A percentile compares a stretch with the other conserved stretches of the same genome.
phyloP scores from a whole-genome alignment of 2,888 invertebrate genomes.

The Drosophila parthenogenetica region DNA sequence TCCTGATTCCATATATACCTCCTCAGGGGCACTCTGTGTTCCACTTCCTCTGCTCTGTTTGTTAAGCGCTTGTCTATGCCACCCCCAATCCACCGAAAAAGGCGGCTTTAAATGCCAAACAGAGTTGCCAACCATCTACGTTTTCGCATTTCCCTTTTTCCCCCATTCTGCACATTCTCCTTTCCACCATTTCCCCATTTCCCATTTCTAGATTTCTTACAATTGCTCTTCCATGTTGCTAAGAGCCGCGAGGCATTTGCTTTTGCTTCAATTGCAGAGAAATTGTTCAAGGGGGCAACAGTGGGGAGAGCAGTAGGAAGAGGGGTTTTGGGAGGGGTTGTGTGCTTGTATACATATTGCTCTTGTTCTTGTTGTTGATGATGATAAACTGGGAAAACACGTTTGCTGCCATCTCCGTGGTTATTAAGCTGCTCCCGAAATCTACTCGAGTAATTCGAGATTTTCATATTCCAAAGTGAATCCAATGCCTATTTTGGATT shows the following conservation, averaged over 20 bases:
- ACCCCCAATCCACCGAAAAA: conserved; percentile 14
- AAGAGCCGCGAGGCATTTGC: conserved; percentile 62
- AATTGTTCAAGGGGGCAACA: background rate
- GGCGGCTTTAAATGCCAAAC: conserved; percentile 55
- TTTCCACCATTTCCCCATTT: conserved; percentile 24
- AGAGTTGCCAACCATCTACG: conserved; percentile 9
- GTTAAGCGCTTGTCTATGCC: conserved; percentile 42
- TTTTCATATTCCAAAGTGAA: conserved; percentile 38
- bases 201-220: conserved; percentile 52
- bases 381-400: conserved; percentile 55
- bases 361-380: conserved; percentile 39
- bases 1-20: background rate
- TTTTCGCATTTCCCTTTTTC: conserved; percentile 20
- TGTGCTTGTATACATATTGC: background rate
- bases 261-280: conserved; percentile 63
- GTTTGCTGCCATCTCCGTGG: conserved; percentile 52
- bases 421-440: conserved; percentile 57
- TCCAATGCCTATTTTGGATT: conserved; percentile 24
- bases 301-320: background rate
- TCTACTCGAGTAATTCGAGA: conserved; percentile 57
- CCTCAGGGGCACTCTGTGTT: conserved; percentile 20
- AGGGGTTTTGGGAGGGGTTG: background rate
- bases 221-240: conserved; percentile 50
- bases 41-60: conserved; percentile 44
- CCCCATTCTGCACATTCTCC: conserved; percentile 11